These are phyloP conservation scores for Ormyrus labotus DNA, from an alignment of 2,888 invertebrate genomes.

Conservation along the genomic window DNA sequence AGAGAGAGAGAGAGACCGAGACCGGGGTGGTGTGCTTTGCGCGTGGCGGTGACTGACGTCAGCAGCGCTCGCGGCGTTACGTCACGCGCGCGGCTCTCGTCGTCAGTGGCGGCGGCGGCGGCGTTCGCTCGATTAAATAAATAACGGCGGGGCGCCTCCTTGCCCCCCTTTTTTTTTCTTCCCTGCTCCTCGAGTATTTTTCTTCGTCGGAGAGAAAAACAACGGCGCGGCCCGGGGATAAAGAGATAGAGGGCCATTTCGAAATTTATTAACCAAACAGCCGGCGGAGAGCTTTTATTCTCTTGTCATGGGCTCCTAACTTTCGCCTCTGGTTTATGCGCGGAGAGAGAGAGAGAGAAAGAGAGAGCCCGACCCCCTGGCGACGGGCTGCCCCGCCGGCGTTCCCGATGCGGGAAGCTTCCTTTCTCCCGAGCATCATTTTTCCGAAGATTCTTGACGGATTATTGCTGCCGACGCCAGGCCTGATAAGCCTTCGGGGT, in stretches of 20 bases:
- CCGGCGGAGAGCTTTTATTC: background rate
- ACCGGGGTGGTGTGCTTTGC: no score
- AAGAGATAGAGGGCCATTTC: background rate
- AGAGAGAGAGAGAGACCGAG: no score
- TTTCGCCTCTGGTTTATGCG: background rate
- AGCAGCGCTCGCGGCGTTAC: no score
- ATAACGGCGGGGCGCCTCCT: constrained; percentile 39
- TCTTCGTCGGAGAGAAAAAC: background rate
- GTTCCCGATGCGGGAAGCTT: background rate
- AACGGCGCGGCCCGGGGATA: background rate
- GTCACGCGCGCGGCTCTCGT: no score
- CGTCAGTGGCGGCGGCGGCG: background rate
- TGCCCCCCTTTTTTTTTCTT: constrained; percentile 21
- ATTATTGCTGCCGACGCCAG: no score
- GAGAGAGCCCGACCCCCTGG: constrained; percentile 19
- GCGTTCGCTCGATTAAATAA: constrained; percentile 48
- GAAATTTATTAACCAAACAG: constrained; percentile 51
- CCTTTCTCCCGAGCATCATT: background rate
- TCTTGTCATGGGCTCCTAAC: background rate
- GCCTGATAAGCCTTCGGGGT: no score
- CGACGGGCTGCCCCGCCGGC: background rate
- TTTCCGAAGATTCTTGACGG: no score
- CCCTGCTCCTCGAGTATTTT: background rate
- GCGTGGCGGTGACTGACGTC: no score
- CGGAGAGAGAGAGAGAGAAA: no score